phyloP scores from a whole-genome alignment of 2,797 vertebrate species.

The Pangasius sanitwongsei region DNA sequence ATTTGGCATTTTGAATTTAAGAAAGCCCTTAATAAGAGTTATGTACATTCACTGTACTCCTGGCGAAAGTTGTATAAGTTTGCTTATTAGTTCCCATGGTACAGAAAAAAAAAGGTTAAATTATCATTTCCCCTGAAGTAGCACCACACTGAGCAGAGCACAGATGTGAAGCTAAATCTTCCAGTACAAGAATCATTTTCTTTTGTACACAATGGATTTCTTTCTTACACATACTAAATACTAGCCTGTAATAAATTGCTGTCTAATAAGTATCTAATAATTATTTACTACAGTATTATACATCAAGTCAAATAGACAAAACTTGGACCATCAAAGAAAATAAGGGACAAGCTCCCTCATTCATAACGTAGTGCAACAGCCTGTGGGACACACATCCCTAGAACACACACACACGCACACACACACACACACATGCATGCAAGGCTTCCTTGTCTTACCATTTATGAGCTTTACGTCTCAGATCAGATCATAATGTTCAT shows the following conservation, averaged over 20 bases:
- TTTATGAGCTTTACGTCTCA: constrained; percentile 72
- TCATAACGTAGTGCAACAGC: constrained; percentile 37
- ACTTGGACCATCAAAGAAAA: constrained; percentile 22
- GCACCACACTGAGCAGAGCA: not conserved
- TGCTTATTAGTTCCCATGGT: not conserved
- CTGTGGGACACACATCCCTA: constrained; percentile 26
- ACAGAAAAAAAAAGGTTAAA: not conserved
- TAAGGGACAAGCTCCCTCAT: constrained; percentile 24
- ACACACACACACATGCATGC: constrained; percentile 17
- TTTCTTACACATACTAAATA: not conserved
- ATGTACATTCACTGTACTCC: not conserved
- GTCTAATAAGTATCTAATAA: not conserved
- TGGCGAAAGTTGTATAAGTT: not conserved
- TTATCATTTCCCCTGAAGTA: not conserved
- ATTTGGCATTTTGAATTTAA: not conserved
- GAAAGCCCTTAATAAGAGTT: not conserved
- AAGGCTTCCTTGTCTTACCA: constrained; percentile 69
- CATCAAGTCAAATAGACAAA: constrained; percentile 5
- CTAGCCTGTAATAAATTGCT: not conserved
- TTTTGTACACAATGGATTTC: not conserved
- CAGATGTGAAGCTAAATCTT: constrained; percentile 1
- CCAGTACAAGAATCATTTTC: not conserved
- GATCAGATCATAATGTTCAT: constrained; percentile 68
- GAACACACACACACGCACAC: constrained; percentile 26
- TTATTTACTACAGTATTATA: not conserved